Percentiles rank a stretch among this genome's conserved stretches.
Evolutionary conservation across 2,113 vertebrate genomes (phyloP).

Genomic region (Phaethon lepturus): DNA sequence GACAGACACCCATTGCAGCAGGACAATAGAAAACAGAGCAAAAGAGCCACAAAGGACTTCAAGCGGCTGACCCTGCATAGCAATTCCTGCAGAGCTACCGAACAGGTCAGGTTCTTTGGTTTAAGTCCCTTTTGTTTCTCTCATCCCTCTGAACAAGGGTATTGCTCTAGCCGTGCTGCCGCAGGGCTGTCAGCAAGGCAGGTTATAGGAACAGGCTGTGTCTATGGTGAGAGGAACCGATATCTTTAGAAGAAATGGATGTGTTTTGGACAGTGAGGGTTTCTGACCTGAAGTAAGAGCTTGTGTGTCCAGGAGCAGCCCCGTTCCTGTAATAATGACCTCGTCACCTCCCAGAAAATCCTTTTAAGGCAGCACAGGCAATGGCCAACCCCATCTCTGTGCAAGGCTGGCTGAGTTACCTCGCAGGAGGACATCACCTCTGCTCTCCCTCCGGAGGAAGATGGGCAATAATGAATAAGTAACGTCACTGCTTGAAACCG

Average conservation of each 20-base stretch:
- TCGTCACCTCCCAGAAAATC: not conserved
- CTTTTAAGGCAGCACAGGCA: not conserved
- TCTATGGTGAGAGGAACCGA: not conserved
- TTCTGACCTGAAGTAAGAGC: not conserved
- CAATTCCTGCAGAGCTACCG: not conserved
- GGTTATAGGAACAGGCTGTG: not conserved
- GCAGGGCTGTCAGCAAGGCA: not conserved
- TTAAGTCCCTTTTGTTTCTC: not conserved
- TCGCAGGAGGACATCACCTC: not conserved
- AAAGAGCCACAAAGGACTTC: not conserved
- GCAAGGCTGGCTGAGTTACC: not conserved
- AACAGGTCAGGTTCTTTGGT: not conserved
- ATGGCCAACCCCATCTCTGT: not conserved
- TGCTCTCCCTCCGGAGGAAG: not conserved
- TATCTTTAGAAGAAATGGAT: not conserved
- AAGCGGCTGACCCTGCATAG: accelerated
- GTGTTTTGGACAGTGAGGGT: not conserved
- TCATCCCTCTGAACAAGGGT: not conserved
- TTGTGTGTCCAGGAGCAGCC: not conserved
- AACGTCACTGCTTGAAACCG: not conserved
- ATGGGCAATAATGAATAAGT: not conserved
- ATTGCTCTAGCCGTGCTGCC: accelerated
- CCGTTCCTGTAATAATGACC: not conserved
- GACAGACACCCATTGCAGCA: accelerated
- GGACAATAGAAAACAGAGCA: not conserved